Evolutionary conservation across 92 coral and sea anemone genomes (phyloP).

Genomic region (Bergia puertoricense): DNA sequence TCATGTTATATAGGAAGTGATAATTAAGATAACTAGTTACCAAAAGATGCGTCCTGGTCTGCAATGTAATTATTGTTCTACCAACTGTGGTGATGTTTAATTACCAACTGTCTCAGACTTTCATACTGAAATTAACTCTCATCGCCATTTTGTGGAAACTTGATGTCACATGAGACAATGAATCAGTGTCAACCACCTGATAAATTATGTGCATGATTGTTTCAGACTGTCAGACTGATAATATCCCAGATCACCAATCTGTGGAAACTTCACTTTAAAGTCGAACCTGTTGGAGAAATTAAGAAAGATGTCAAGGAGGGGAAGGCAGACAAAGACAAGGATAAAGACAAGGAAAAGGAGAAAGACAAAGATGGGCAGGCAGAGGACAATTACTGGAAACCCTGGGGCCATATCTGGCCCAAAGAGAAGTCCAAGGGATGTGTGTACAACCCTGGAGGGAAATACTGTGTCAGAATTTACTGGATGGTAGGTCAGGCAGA

Average conservation of each 20-base stretch:
- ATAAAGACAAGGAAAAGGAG: slow-evolving; percentile 73
- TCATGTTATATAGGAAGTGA: no score
- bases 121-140: slow-evolving; percentile 88
- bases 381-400: slow-evolving; percentile 95
- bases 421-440: slow-evolving; percentile 89
- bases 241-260: slow-evolving; percentile 89
- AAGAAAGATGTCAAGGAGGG: slow-evolving; percentile 73
- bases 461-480: slow-evolving; percentile 82
- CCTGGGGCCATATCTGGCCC: slow-evolving; percentile 99
- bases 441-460: slow-evolving; percentile 91
- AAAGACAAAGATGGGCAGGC: slow-evolving; percentile 70
- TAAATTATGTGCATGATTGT: not conserved
- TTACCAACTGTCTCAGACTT: slow-evolving; percentile 46
- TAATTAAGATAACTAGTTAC: not conserved
- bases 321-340: slow-evolving; percentile 65
- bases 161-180: no score
- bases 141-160: slow-evolving; percentile 85
- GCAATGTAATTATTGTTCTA: no score
- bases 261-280: slow-evolving; percentile 83
- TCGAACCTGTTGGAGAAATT: slow-evolving; percentile 67
- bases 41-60: not conserved
- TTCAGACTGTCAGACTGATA: slow-evolving; percentile 84
- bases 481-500: slow-evolving; percentile 82
- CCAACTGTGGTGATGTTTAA: not conserved
- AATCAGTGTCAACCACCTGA: no score